Evolutionary conservation across 2,113 vertebrate species (phyloP).

Genomic region (Clarias batrachus): DNA sequence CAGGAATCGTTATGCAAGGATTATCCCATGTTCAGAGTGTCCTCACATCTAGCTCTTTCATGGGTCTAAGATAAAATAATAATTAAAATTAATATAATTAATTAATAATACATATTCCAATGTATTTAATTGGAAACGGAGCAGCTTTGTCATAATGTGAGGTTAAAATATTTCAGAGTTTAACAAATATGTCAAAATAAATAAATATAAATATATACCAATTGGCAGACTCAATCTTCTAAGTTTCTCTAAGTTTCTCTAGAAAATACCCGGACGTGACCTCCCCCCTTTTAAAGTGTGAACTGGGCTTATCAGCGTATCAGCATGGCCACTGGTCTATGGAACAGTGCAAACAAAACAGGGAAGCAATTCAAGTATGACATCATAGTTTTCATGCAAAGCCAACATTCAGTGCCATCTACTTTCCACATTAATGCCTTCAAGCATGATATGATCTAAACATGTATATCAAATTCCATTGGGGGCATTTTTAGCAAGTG

Average conservation of each 20-base stretch:
- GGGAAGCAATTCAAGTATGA: background rate
- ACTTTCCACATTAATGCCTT: background rate
- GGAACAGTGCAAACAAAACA: background rate
- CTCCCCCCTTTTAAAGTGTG: slow-evolving; percentile 3
- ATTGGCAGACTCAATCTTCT: background rate
- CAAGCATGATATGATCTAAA: background rate
- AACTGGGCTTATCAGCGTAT: background rate
- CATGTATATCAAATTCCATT: background rate
- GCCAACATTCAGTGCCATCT: background rate
- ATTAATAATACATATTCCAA: background rate
- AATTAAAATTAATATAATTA: background rate
- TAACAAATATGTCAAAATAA: background rate
- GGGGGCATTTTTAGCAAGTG: too few species aligned
- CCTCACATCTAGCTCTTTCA: background rate
- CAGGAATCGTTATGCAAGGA: background rate
- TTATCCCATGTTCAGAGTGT: background rate
- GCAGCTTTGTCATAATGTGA: background rate
- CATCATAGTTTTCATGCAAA: background rate
- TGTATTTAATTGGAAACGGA: background rate
- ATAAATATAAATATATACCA: background rate
- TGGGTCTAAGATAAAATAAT: background rate
- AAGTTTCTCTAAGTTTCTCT: background rate
- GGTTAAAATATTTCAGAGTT: background rate
- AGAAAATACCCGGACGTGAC: background rate
- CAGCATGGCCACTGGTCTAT: background rate